These are phyloP conservation scores for Agrotis ipsilon DNA, from an alignment of 2,888 invertebrate species.

Conservation along the genomic window DNA sequence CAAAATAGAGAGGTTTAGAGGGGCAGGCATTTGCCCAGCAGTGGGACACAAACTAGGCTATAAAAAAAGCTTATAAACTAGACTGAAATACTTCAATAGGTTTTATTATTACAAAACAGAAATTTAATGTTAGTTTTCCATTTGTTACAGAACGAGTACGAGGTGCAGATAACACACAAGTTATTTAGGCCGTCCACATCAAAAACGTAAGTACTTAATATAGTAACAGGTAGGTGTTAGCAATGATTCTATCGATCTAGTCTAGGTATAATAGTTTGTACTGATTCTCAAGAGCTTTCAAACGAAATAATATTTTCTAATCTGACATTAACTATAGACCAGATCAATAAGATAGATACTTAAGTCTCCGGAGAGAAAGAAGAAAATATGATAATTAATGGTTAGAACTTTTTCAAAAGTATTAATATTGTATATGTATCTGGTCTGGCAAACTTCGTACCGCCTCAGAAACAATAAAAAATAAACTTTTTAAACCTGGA, in stretches of 20 bases:
- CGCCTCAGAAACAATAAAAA: too few relatives aligned
- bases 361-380: neutral
- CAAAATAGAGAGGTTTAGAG: too few relatives aligned
- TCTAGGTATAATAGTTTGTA: neutral
- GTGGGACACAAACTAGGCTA: too few relatives aligned
- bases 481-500: too few relatives aligned
- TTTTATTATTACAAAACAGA: neutral
- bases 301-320: slow-evolving; percentile 18
- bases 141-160: slow-evolving; percentile 85
- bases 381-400: too few relatives aligned
- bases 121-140: neutral
- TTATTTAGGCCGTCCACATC: slow-evolving; percentile 87
- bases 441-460: too few relatives aligned
- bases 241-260: too few relatives aligned
- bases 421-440: too few relatives aligned
- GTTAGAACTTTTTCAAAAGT: neutral
- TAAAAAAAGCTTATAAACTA: too few relatives aligned
- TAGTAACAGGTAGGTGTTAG: neutral
- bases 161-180: slow-evolving; percentile 86
- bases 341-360: neutral
- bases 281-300: slow-evolving; percentile 48
- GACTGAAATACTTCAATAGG: neutral
- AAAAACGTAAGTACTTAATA: slow-evolving; percentile 77
- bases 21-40: too few relatives aligned
- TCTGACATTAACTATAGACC: neutral